These are phyloP conservation scores for Sebastes cheni DNA, from an alignment of 2,797 vertebrate genomes.

Conservation along the genomic window DNA sequence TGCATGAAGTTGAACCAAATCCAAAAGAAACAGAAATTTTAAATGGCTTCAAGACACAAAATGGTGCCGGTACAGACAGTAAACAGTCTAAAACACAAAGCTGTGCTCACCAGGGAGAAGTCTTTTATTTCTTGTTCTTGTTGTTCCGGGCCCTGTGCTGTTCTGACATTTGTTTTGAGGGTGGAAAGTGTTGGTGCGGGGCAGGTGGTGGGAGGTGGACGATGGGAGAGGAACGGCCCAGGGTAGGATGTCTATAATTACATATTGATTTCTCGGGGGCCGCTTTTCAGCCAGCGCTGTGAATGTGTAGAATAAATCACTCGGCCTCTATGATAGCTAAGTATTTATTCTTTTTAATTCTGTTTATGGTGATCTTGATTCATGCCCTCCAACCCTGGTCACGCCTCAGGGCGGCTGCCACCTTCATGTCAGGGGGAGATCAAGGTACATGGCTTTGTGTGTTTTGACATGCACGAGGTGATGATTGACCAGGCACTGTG, in stretches of 20 bases:
- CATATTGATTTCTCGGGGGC: slow-evolving; percentile 83
- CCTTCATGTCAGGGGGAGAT: slow-evolving; percentile 45
- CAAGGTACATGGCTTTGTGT: slow-evolving; percentile 22
- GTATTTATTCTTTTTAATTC: slow-evolving; percentile 84
- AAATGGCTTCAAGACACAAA: not conserved
- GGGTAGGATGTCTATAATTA: slow-evolving; percentile 86
- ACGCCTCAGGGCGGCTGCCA: slow-evolving; percentile 49
- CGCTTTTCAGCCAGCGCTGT: slow-evolving; percentile 69
- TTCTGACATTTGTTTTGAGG: slow-evolving; percentile 80
- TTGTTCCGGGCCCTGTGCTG: slow-evolving; percentile 42
- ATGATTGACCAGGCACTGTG: slow-evolving; percentile 14
- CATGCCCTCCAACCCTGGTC: slow-evolving; percentile 63
- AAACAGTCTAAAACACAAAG: slow-evolving; percentile 25
- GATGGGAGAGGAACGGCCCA: slow-evolving; percentile 69
- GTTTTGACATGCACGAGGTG: not conserved
- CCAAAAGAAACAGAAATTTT: not conserved
- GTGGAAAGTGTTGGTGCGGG: slow-evolving; percentile 42
- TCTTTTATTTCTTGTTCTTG: slow-evolving; percentile 58
- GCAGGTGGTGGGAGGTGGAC: slow-evolving; percentile 63
- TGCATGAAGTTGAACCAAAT: not conserved
- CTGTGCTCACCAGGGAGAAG: slow-evolving; percentile 33
- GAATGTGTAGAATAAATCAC: slow-evolving; percentile 82
- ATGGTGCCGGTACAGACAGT: slow-evolving; percentile 9
- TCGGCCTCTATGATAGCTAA: slow-evolving; percentile 77
- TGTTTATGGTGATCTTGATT: slow-evolving; percentile 81